Base-by-base conservation (phyloP, 2,797 vertebrate genomes). In the Tauraco hartlaubi region DNA sequence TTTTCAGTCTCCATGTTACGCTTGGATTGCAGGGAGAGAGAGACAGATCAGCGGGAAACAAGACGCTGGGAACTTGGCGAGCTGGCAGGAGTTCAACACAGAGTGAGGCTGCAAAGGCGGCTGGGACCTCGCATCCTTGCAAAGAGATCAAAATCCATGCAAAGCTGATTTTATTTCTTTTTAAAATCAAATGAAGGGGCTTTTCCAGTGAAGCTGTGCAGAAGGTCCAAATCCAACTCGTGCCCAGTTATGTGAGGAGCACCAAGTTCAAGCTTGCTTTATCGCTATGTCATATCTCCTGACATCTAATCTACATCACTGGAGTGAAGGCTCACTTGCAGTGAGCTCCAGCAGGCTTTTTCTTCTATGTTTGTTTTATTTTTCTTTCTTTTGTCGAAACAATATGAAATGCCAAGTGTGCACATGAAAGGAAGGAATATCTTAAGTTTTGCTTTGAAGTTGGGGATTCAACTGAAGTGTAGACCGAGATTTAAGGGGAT, bases 361-460 rank as follows among this genome's bases (percentile, higher is more conserved):
- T 33, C 74, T 85, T 89, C 78, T 80, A 82, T 77, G 88, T 82
- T 79, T 96, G 80, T 93, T 95, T 96, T 90, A 79, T 88, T 96
- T 92, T 90, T 90, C 76, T 93, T 94, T 88, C 85, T 81, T 89
- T 94, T 74, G 77, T 92, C 85, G 94, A 95, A 96, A 90, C 1
- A 23, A 66, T 63, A 87, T 25, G 59, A 92, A 96, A 93, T 90
- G 90, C 76, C 92, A 95, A 94, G 77, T 88, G 78, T 88, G 63
- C 46, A 95, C 88, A 93, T 93, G 82, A 96, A 97, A 95, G 90
- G 74, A 93, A 49, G 69, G 83, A 92, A 59, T 74, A 90, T 35
- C 55, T 61, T 11, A 71, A 63, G 23, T 93, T 93, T 35, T 61
- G n/a, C 95, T 96, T 97, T 96, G 85, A 97, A 95, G 90, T 2